Evolutionary conservation across 2,113 vertebrate species (phyloP), one percentile per base, ranked within the genome.

Genomic region (Narcine bancroftii): DNA sequence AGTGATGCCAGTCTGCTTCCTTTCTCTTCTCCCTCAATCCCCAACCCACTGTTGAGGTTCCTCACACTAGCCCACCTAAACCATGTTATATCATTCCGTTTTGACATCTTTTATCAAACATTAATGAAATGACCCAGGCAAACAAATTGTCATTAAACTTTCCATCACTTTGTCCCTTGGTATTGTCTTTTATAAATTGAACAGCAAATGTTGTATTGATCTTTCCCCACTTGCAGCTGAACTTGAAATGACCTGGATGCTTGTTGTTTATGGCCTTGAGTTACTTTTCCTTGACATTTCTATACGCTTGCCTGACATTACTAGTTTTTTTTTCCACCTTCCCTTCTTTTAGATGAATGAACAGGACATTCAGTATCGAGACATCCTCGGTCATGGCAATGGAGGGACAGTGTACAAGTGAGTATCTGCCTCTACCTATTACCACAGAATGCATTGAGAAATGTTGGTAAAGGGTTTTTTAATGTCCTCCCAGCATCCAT

Each of bases 381-480:
- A 99, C 95, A 98, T 98, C 94, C 98, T 99, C 77, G 98, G 98
- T 93, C 98, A 99, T 93, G 98, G 98, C 95, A 99, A 99, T 81
- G 98, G 98, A 93, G 98, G 98, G 93, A 98, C 98, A 0, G 98
- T 99, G 95, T 99, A 99, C 96, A 99, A 99, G 98, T 99, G 96
- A 98, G 98, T 98, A 93, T 94, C 95, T 93, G 93, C 93, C 77
- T 94, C 93, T 92, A n/a, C 66, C 92, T 93, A 93, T 85, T 92
- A 66, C 76, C 53, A 92, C 93, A 60, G 93, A 93, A 76, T 76
- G 10, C 0, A n/a, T 69, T 93, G 89, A 92, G 3, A 36, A 89
- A 60, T 92, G 71, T 92, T 92, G 92, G 71, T 77, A 92, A 92
- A 92, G 92, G 73, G 73, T 73, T 92, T 92, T 92, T 75, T 69